A percentile compares a stretch with the other conserved stretches of the same genome.
phyloP scores from a whole-genome alignment of 2,113 vertebrate genomes.

The Sorex fumeus region DNA sequence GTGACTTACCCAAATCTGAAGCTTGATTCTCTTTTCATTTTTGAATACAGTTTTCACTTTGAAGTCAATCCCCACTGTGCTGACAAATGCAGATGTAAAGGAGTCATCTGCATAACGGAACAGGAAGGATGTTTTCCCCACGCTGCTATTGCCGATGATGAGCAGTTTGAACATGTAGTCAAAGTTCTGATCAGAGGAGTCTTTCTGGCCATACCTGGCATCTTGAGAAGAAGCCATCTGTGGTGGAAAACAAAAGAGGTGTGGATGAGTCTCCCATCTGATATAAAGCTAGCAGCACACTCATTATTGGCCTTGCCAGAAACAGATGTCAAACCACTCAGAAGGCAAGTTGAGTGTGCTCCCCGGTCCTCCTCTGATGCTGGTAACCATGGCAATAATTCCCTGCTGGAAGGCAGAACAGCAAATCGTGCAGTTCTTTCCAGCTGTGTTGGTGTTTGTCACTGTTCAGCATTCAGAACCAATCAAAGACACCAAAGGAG shows the following conservation, averaged over 20 bases:
- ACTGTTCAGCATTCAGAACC: conserved; percentile 57
- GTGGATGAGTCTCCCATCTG: conserved; percentile 39
- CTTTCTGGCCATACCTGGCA: conserved; percentile 92
- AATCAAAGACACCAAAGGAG: conserved; percentile 76
- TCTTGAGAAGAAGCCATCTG: conserved; percentile 96
- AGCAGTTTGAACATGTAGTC: conserved; percentile 98
- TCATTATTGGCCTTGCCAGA: conserved; percentile 73
- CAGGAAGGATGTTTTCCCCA: conserved; percentile 97
- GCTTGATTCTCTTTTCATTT: conserved; percentile 99
- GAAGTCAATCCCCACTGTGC: conserved; percentile 99
- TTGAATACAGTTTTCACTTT: conserved; percentile 99
- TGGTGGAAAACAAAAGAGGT: conserved; percentile 69
- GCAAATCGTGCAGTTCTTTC: conserved; percentile 74
- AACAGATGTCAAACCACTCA: conserved; percentile 67
- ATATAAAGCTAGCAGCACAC: conserved; percentile 55
- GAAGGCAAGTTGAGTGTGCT: conserved; percentile 49
- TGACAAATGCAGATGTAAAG: conserved; percentile 98
- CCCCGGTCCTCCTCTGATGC: conserved; percentile 51
- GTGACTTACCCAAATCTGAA: conserved; percentile 98
- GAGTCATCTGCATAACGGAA: conserved; percentile 98
- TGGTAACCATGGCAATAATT: conserved; percentile 73
- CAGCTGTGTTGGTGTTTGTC: conserved; percentile 78
- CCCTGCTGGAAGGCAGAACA: conserved; percentile 60
- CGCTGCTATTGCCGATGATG: conserved; percentile 97
- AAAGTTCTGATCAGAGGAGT: conserved; percentile 96